Base-by-base conservation (phyloP, 2,113 vertebrate species). In the Paramormyrops kingsleyae region DNA sequence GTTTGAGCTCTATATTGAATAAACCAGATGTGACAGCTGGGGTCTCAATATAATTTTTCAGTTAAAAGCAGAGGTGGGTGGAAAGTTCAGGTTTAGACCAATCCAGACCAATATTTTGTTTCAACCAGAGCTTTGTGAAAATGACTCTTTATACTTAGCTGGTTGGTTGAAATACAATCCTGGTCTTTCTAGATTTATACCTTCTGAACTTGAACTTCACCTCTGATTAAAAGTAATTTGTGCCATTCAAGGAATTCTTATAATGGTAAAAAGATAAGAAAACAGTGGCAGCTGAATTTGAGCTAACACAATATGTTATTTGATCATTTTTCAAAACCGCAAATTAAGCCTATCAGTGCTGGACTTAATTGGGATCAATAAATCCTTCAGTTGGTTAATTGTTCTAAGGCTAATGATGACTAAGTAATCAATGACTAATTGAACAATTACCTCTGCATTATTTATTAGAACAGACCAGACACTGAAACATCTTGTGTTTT, bases 361-460 rank as follows among this genome's bases (percentile, higher is more conserved):
- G 74, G 74, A 80, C 74, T 80, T 80, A 80, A 80, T 39, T 80
- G 35, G 13, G 74, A 80, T 80, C 74, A 80, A 80, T 80, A 80
- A 80, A 80, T 42, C 74, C 74, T 39, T 80, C 74, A 42, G 74
- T 80, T 80, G 74, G 35, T 19, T 80, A 80, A 80, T 80, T 80
- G 74, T 80, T 42, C 74, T 39, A 80, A 80, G 74, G 74, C 74
- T 80, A 80, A 80, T 80, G 35, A 80, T 80, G 74, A 17, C 17
- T 80, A 80, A 80, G 74, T 80, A 80, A 80, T 80, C 74, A 80
- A 80, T 80, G 74, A 42, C 35, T 80, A 19, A 80, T 42, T 80
- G 39, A 80, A 80, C 31, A 80, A 80, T 80, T 80, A 80, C 12
- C 10, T 17, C 74, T 80, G 74, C 17, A 80, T 80, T 80, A 80